Evolutionary conservation across 2,797 vertebrate species (phyloP), one percentile per base, ranked within the genome.

Genomic region (Mormyrus hasselquistii): DNA sequence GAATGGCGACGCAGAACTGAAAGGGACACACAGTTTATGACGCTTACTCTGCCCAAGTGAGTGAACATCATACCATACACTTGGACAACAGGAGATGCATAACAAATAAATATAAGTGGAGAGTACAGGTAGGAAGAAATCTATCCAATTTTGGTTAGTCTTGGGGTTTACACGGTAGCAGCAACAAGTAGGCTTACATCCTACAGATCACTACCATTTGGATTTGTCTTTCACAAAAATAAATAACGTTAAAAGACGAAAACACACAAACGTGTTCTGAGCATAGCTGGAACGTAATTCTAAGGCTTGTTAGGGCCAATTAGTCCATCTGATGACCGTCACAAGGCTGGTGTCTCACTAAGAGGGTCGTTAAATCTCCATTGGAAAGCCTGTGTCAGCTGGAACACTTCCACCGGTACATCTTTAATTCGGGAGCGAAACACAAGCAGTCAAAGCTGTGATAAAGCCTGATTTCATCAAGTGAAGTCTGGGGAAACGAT

Each of bases 121-220:
- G 6, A 50, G 47, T n/a, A 83, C 22, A 22, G 83, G 47, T 85
- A 85, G 49, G 49, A 53, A 22, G 83, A 49, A 29, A n/a, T 29
- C 9, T 50, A 12, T 50, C 44, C 19, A 14, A 85, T 52, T 50
- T 85, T 50, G 49, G 25, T 52, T 52, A 85, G 49, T 85, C 19
- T 53, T 85, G 49, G 82, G 83, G 83, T 82, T 82, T 47, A 82
- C 6, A 82, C 2, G 44, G 49, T 25, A 52, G n/a, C 83, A 85
- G 49, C 49, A 87, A 90, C 76, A 89, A 73, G 5, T 34, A 82
- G 73, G 47, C 47, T 29, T 55, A 86, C 83, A 49, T 85, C 83
- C 55, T 16, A 62, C 57, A 34, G 44, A 50, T 52, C n/a, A 53
- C 49, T 52, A 85, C 49, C 49, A 50, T 25, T 85, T 85, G 44